Conservation (phyloP, 2,888 invertebrate genomes). For the Lasioglossum oenotherae region DNA sequence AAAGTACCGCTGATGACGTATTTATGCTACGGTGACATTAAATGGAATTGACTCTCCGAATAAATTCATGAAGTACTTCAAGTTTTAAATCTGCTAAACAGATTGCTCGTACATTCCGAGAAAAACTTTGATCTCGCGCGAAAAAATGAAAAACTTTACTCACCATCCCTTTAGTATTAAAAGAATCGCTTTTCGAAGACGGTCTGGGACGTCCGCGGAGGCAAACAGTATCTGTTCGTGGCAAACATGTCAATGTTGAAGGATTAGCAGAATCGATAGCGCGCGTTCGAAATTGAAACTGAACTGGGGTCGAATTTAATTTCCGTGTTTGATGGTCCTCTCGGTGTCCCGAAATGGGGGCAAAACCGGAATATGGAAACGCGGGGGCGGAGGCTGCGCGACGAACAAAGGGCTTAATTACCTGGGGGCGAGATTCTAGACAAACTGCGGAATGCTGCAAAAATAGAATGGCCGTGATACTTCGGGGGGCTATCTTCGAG, state of each 20-base stretch:
- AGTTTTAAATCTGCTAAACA: not conserved
- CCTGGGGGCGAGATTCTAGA: conserved; percentile 47
- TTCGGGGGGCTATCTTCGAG: conserved; percentile 29
- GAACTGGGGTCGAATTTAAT: not conserved
- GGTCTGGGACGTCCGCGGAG: too few species aligned
- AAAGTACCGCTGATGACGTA: not conserved
- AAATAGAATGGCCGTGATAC: conserved; percentile 56
- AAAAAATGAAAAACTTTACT: not conserved
- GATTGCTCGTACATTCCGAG: too few species aligned
- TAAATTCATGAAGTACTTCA: not conserved
- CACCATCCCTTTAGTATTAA: too few species aligned
- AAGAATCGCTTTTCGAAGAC: too few species aligned
- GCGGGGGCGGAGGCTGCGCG: conserved; percentile 8
- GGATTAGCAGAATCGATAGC: not conserved
- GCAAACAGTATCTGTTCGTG: not conserved
- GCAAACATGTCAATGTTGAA: not conserved
- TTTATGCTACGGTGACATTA: not conserved
- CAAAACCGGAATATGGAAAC: conserved; percentile 3
- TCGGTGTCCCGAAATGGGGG: not conserved
- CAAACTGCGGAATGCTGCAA: conserved; percentile 39
- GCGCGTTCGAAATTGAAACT: not conserved
- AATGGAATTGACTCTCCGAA: not conserved
- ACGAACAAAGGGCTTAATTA: conserved; percentile 71
- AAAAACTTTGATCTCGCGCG: too few species aligned
- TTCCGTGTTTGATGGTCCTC: not conserved